These are phyloP conservation scores for Heliopora coerulea DNA, from an alignment of 92 coral and sea anemone genomes.

Conservation along the genomic window DNA sequence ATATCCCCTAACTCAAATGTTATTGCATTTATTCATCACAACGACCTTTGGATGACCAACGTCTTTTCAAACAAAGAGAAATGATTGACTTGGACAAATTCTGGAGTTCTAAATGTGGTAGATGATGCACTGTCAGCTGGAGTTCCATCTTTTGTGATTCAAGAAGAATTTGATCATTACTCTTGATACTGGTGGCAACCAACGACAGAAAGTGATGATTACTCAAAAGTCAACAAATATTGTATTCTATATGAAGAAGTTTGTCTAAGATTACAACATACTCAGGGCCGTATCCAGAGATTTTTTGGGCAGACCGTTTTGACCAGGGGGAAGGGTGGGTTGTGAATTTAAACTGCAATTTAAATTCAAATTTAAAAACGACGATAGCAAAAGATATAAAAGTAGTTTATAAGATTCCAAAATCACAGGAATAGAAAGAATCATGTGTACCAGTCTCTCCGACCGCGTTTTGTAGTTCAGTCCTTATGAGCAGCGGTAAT, in stretches of 20 bases:
- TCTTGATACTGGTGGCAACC: conserved; percentile 99
- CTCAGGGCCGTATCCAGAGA: too few species aligned
- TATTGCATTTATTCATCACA: conserved; percentile 89
- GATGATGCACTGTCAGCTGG: conserved; percentile 94
- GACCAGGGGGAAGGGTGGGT: too few species aligned
- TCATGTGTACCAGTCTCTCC: too few species aligned
- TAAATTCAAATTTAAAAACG: too few species aligned
- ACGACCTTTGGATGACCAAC: conserved; percentile 90
- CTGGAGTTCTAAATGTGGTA: conserved; percentile 64
- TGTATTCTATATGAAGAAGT: conserved; percentile 97
- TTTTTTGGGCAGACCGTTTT: too few species aligned
- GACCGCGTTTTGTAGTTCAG: too few species aligned
- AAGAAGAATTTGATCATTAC: conserved; percentile 95
- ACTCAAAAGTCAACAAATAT: conserved; percentile 56
- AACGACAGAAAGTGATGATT: conserved; percentile 61
- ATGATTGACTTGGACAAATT: conserved; percentile 79
- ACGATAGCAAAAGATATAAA: too few species aligned
- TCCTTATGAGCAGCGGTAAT: too few species aligned
- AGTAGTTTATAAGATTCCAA: too few species aligned
- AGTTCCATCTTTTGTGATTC: conserved; percentile 94
- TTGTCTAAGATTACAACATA: too few species aligned
- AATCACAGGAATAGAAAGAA: too few species aligned
- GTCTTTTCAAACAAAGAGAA: conserved; percentile 73
- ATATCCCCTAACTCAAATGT: conserved; percentile 90
- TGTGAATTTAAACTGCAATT: too few species aligned